Percentiles rank a stretch among this genome's conserved stretches.
These are phyloP conservation scores for Octomys mimax DNA, from an alignment of 2,797 vertebrate genomes.

Conservation along the genomic window DNA sequence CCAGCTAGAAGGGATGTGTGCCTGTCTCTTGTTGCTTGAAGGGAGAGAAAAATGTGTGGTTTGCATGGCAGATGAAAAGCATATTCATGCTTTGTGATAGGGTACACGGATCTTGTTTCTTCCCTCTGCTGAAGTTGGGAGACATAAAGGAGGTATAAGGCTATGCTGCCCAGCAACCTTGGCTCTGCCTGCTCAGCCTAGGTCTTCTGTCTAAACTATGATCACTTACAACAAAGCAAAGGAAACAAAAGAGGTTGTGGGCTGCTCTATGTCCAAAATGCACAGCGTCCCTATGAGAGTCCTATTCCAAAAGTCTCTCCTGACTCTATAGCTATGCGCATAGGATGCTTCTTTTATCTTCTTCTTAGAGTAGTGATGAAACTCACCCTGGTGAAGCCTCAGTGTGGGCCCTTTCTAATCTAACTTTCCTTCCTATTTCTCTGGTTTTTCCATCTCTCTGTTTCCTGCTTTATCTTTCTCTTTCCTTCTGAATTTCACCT, in stretches of 20 bases:
- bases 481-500: neutral
- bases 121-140: neutral
- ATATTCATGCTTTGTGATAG: neutral
- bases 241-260: neutral
- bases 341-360: fast-evolving
- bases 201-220: neutral
- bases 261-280: neutral
- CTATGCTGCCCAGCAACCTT: neutral
- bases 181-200: neutral
- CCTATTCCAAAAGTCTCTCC: neutral
- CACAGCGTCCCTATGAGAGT: neutral
- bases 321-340: fast-evolving
- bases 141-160: neutral
- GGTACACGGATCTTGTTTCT: neutral
- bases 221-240: neutral
- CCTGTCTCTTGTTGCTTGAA: neutral
- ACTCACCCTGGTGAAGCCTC: neutral
- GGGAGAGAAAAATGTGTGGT: constrained; percentile 13
- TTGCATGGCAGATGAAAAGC: neutral
- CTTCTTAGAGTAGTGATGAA: neutral
- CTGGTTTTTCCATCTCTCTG: neutral
- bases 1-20: constrained; percentile 19
- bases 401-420: neutral
- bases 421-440: neutral
- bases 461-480: neutral